Conservation (phyloP, 2,113 vertebrate species). For the Cynocephalus volans region DNA sequence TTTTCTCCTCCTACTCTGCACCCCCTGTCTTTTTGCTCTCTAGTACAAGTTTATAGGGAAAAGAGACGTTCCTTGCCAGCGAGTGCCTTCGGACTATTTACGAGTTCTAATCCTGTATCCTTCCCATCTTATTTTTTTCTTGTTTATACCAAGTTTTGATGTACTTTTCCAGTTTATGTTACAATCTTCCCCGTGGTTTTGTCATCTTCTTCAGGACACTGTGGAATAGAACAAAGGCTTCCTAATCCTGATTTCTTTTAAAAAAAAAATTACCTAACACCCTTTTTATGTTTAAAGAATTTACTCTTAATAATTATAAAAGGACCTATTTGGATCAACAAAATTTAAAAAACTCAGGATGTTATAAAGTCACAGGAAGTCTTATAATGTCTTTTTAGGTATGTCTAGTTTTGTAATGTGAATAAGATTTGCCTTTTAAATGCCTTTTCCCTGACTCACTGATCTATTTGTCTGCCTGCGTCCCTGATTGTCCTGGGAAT, state of each 20-base stretch:
- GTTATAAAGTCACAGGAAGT: not conserved
- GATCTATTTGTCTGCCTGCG: not conserved
- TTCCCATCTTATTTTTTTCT: conserved; percentile 16
- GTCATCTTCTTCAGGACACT: not conserved
- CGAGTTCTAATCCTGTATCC: not conserved
- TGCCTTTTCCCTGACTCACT: not conserved
- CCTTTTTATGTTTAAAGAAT: not conserved
- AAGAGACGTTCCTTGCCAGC: not conserved
- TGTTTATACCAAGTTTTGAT: not conserved
- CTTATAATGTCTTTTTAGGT: not conserved
- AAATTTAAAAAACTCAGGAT: not conserved
- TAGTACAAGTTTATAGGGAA: not conserved
- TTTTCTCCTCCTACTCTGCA: not conserved
- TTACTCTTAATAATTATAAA: not conserved
- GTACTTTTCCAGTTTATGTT: not conserved
- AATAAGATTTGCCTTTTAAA: not conserved
- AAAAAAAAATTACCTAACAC: not conserved
- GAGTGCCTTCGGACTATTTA: conserved; percentile 24
- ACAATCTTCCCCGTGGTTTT: not conserved
- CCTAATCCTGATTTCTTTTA: not conserved
- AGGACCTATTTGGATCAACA: not conserved
- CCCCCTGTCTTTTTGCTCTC: not conserved
- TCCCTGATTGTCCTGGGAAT: not conserved
- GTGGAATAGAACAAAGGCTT: not conserved
- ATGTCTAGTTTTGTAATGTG: not conserved